Evolutionary conservation across 2,888 invertebrate genomes (phyloP), one percentile per base, ranked within the genome.

Genomic region (Erebia aethiops): DNA sequence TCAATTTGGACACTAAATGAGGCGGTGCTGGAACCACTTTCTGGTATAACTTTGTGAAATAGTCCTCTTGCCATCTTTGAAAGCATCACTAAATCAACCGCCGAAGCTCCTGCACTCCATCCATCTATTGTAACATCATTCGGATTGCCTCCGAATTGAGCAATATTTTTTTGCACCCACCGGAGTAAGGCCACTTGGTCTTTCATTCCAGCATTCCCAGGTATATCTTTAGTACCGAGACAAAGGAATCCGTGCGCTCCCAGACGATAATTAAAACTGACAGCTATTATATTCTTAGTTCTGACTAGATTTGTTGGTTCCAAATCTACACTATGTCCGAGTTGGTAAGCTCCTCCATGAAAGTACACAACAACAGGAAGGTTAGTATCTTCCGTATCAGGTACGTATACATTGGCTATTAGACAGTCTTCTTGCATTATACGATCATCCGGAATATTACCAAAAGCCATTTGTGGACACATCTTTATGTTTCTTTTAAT

Each of bases 331-430:
- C 89, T 87, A 49, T 74, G 78, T 5, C 90, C 91, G 2, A 79
- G 67, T 78, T 87, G 83, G 70, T 84, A 92, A 2, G 84, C 89
- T 3, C 93, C 93, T 18, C 92, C 92, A 70, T 93, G 93, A 2
- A 93, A 78, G 58, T 83, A 79, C 14, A 92, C 87, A 58, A 91
- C 74, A 0, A 93, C 93, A 2, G 93, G 87, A 14, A 82, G 71
- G 26, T 79, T 79, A 0, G 61, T 74, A 35, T 74, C 62, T 11
- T 78, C 71, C 5, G 78, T 81, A 14, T 80, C 74, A 10, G 82
- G 82, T 3, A 81, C 75, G 71, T 74, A 81, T 2, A 84, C 69
- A 26, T 79, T 82, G 0, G 77, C 77, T 14, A 82, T 71, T 0
- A 83, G 75, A 64, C 81, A 83, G 67, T 82, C 76, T 70, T 83